Evolutionary conservation across 2,888 invertebrate species (phyloP).

Genomic region (Rosalia funebris): DNA sequence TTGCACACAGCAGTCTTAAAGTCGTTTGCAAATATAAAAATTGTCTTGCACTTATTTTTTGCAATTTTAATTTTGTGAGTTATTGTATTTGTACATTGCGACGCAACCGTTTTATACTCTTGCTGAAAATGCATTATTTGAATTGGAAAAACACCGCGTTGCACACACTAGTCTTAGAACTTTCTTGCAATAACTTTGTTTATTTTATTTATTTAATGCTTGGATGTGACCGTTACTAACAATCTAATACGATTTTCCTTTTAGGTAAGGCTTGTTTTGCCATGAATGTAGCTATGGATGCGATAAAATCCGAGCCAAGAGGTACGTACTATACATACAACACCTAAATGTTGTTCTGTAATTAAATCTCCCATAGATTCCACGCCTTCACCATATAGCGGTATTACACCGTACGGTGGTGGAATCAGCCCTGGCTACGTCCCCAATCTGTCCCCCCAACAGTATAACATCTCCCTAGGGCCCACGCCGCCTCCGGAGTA

Average conservation of each 20-base stretch:
- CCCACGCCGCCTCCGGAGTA: conserved; percentile 1
- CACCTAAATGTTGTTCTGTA: neutral
- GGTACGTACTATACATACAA: conserved; percentile 51
- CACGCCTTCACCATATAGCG: conserved; percentile 38
- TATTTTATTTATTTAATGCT: neutral
- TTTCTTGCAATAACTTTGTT: neutral
- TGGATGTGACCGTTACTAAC: neutral
- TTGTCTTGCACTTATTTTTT: too few relatives aligned
- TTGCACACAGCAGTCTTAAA: too few relatives aligned
- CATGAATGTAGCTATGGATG: conserved; percentile 39
- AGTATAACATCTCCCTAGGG: neutral
- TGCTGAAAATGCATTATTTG: too few relatives aligned
- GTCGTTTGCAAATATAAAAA: too few relatives aligned
- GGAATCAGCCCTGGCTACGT: conserved; percentile 24
- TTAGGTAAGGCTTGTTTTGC: conserved; percentile 12
- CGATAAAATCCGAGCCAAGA: conserved; percentile 62
- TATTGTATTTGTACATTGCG: too few relatives aligned
- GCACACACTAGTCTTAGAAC: conserved; percentile 8
- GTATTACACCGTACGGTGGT: conserved; percentile 17
- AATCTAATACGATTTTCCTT: conserved; percentile 2
- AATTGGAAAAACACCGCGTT: too few relatives aligned
- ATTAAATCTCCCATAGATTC: conserved; percentile 20
- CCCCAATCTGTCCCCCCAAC: conserved; percentile 9
- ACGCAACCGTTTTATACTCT: too few relatives aligned
- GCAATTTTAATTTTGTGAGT: too few relatives aligned